phyloP scores from a whole-genome alignment of 2,113 vertebrate genomes.

The Rhinolophus sinicus region DNA sequence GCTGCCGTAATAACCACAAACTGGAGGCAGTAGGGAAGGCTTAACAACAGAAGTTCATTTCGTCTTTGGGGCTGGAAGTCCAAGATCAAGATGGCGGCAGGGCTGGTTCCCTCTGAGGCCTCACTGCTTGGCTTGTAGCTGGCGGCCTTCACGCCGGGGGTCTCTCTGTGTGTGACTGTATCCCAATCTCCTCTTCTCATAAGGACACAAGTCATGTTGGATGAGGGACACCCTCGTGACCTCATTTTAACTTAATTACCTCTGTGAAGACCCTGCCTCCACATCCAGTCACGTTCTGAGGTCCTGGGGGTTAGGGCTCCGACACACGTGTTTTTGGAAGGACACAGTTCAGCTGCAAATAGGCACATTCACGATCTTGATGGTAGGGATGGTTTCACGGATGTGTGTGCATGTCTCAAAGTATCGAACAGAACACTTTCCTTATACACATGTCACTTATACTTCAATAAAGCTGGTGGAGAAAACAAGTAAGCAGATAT shows the following conservation, averaged over 20 bases:
- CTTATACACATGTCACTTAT: not conserved
- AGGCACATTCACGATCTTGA: not conserved
- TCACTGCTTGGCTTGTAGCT: not conserved
- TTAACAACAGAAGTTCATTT: too few relatives aligned
- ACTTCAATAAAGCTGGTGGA: not conserved
- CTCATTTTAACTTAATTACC: not conserved
- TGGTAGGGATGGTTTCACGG: not conserved
- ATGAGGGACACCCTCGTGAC: not conserved
- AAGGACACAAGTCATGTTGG: not conserved
- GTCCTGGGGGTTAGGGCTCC: not conserved
- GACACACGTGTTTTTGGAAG: not conserved
- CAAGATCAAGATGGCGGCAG: not conserved
- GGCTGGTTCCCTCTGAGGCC: not conserved
- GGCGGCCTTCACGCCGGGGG: accelerated
- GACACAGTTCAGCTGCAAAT: not conserved
- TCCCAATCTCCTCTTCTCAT: not conserved
- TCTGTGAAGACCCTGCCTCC: not conserved
- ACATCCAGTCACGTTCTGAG: not conserved
- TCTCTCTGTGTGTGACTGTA: accelerated
- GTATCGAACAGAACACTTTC: not conserved
- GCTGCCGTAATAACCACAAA: too few relatives aligned
- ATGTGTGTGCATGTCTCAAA: not conserved
- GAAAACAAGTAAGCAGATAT: not conserved
- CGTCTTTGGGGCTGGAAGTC: too few relatives aligned
- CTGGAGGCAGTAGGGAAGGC: too few relatives aligned